Evolutionary conservation across 2,113 vertebrate genomes (phyloP).

Genomic region (Halichoeres trimaculatus): DNA sequence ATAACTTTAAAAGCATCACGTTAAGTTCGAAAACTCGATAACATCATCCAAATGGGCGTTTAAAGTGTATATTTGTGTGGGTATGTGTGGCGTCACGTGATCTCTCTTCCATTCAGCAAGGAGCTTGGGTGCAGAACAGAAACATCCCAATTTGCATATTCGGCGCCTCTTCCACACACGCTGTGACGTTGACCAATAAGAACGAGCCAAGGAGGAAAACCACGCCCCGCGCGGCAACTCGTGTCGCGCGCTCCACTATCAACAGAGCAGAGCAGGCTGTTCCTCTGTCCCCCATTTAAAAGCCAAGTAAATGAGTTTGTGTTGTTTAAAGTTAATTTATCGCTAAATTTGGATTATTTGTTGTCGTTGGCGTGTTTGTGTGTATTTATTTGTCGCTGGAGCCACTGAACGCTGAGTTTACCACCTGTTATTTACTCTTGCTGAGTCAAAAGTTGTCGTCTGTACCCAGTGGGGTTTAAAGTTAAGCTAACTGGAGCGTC

Average conservation of each 20-base stretch:
- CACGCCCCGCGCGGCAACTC: slow-evolving; percentile 73
- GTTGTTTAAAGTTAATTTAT: background rate
- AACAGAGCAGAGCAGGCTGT: background rate
- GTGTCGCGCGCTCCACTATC: slow-evolving; percentile 44
- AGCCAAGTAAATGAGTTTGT: background rate
- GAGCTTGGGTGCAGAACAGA: too few relatives aligned
- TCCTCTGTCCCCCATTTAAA: rapidly evolving
- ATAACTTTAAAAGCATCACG: too few relatives aligned
- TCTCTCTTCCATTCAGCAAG: too few relatives aligned
- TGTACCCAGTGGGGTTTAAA: slow-evolving; percentile 59
- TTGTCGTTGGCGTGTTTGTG: background rate
- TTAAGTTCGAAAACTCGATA: too few relatives aligned
- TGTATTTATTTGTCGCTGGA: background rate
- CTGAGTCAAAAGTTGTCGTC: slow-evolving; percentile 20
- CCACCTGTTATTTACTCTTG: background rate
- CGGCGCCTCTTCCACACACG: slow-evolving; percentile 40
- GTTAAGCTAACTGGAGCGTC: slow-evolving; percentile 54
- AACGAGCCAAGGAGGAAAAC: background rate
- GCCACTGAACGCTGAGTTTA: background rate
- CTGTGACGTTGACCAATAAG: slow-evolving; percentile 61
- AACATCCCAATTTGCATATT: slow-evolving; percentile 48
- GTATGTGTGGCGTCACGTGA: too few relatives aligned
- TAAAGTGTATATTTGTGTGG: too few relatives aligned
- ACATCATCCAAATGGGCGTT: too few relatives aligned
- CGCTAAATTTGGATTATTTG: background rate